Evolutionary conservation across 2,888 invertebrate genomes (phyloP).

Genomic region (Chrysolina haemoptera): DNA sequence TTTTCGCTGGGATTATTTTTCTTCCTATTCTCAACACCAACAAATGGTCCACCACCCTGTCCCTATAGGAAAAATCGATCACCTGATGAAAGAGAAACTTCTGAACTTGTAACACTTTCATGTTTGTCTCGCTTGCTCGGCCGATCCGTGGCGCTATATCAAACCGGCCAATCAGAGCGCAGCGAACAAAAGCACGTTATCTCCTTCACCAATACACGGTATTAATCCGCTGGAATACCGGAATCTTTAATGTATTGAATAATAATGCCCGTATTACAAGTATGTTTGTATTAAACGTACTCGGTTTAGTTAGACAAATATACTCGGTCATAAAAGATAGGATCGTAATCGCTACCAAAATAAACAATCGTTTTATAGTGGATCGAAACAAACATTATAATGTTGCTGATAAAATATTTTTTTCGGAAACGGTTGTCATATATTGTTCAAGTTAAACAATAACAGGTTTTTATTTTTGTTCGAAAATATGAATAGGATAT

Average conservation of each 20-base stretch:
- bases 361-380: neutral
- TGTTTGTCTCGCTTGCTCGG: neutral
- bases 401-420: too few species aligned
- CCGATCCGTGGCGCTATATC: constrained; percentile 9
- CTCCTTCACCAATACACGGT: neutral
- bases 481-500: too few species aligned
- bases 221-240: constrained; percentile 2
- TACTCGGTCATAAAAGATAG: neutral
- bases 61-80: neutral
- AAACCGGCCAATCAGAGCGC: neutral
- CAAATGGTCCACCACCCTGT: too few species aligned
- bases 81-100: constrained; percentile 17
- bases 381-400: too few species aligned
- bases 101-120: constrained; percentile 2
- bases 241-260: constrained; percentile 8
- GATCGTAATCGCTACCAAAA: neutral
- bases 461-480: too few species aligned
- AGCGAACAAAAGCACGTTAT: constrained; percentile 9
- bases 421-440: too few species aligned
- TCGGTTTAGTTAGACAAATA: neutral
- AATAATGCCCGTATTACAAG: neutral
- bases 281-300: neutral
- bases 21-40: too few species aligned
- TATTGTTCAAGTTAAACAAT: too few species aligned
- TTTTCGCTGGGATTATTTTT: too few species aligned